Percentiles rank a stretch among this genome's conserved stretches.
Evolutionary conservation across 2,888 invertebrate species (phyloP).

Genomic region (Hirtodrosophila histrioides): DNA sequence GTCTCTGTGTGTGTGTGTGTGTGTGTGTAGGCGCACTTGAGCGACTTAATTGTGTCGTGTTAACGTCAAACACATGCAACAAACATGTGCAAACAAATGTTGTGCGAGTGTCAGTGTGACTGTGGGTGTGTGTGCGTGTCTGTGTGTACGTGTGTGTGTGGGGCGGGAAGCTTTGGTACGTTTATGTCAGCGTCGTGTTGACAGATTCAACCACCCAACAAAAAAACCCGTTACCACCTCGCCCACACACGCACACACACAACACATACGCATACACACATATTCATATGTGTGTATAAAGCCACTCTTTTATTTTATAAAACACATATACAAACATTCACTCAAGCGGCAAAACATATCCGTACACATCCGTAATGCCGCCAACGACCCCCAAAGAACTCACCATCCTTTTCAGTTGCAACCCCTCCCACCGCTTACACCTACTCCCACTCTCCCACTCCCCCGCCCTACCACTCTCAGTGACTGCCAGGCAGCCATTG

Average conservation of each 20-base stretch:
- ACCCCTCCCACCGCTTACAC: background rate
- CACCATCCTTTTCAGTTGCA: slow-evolving; percentile 20
- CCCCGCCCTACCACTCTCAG: background rate
- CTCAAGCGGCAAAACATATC: slow-evolving; percentile 80
- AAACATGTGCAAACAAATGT: slow-evolving; percentile 77
- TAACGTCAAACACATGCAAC: slow-evolving; percentile 80
- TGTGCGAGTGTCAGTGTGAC: slow-evolving; percentile 35
- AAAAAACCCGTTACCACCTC: slow-evolving; percentile 62
- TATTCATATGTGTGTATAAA: slow-evolving; percentile 28
- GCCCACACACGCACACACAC: slow-evolving; percentile 24
- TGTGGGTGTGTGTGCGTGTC: slow-evolving; percentile 12
- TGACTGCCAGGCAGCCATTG: slow-evolving; percentile 53
- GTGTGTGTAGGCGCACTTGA: slow-evolving; percentile 68
- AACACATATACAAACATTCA: slow-evolving; percentile 68
- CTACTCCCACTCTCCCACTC: background rate
- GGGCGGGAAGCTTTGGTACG: slow-evolving; percentile 45
- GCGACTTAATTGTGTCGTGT: slow-evolving; percentile 80
- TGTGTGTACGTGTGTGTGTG: slow-evolving; percentile 1
- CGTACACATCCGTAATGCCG: slow-evolving; percentile 72
- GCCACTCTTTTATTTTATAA: slow-evolving; percentile 76
- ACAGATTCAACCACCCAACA: slow-evolving; percentile 76
- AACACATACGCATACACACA: slow-evolving; percentile 7
- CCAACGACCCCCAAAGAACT: slow-evolving; percentile 52
- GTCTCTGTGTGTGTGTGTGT: slow-evolving; percentile 4
- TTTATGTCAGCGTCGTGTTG: slow-evolving; percentile 68